phyloP scores from a whole-genome alignment of 2,797 vertebrate species.

The Alouatta caraya region DNA sequence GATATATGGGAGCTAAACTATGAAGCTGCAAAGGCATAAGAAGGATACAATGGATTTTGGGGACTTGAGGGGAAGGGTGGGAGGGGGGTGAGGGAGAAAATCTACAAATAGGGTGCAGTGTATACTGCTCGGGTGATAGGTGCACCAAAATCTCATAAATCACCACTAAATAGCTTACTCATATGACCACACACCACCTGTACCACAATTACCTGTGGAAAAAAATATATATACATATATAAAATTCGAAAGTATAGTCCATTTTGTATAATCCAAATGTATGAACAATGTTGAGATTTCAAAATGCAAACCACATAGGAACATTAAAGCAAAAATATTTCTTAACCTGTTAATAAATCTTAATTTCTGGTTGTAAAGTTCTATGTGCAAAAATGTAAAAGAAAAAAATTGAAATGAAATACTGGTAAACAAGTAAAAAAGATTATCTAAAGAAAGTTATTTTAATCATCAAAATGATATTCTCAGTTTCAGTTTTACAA shows the following conservation, averaged over 20 bases:
- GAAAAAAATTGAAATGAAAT: not conserved
- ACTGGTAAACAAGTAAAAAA: not conserved
- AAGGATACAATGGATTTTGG: too few relatives aligned
- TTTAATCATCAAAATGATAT: not conserved
- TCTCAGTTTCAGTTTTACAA: not conserved
- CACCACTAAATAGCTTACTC: too few relatives aligned
- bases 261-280: constrained; percentile 36
- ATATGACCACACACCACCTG: too few relatives aligned
- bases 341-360: not conserved
- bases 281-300: constrained; percentile 15
- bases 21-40: too few relatives aligned
- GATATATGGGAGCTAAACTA: too few relatives aligned
- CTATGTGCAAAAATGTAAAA: not conserved
- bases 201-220: too few relatives aligned
- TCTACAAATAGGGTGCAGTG: too few relatives aligned
- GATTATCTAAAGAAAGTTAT: not conserved
- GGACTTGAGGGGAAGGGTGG: too few relatives aligned
- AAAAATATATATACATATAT: too few relatives aligned
- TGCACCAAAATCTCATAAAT: too few relatives aligned
- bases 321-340: constrained; percentile 11
- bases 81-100: too few relatives aligned
- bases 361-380: not conserved
- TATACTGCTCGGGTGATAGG: too few relatives aligned
- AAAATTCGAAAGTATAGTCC: not conserved
- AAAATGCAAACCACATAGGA: not conserved